Base-by-base conservation (phyloP, 2,888 invertebrate species). In the Laothoe populi region DNA sequence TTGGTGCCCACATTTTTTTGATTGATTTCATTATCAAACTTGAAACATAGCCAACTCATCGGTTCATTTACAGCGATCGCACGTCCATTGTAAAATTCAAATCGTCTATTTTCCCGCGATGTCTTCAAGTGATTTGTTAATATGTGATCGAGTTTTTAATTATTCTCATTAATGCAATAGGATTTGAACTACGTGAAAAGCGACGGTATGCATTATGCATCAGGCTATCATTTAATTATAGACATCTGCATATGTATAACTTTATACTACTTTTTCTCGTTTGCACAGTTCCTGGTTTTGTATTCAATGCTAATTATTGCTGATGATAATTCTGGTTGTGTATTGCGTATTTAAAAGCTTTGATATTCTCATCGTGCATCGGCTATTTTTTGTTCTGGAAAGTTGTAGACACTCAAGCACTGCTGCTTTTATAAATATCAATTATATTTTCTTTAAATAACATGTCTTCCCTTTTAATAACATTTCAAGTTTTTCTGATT, bases 131-230 rank as follows among this genome's bases (percentile, higher is more conserved):
- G 53, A 53, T 53, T 53, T 53, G 53, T 31, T 31, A 53, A 19
- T 19, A 35, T 53, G 53, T 53, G 35, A 53, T 35, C 53, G 31
- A 35, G 26, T 49, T 53, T 53, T 53, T 53, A 35, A 53, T 53
- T 53, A 35, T 53, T 53, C 53, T 19, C 53, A 53, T 53, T 53
- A 53, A 53, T 53, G 53, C 53, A 53, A 53, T 35, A 53, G 35
- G 53, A 53, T 53, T 35, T 53, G 53, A 53, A 53, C 48, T 48
- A 48, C 53, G 19, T 19, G 35, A 35, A 49, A 53, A 53, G 35
- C 53, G 35, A 19, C 35, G 53, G 16, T 5, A 53, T 53, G 31
- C 53, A 53, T 53, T 31, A 53, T 53, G 35, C 53, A 53, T 35
- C 35, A 48, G 48, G 8, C 23, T n/a, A 53, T 53, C 31, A 53